These are phyloP conservation scores for Lysandra bellargus DNA, from an alignment of 2,888 invertebrate genomes.

Conservation along the genomic window DNA sequence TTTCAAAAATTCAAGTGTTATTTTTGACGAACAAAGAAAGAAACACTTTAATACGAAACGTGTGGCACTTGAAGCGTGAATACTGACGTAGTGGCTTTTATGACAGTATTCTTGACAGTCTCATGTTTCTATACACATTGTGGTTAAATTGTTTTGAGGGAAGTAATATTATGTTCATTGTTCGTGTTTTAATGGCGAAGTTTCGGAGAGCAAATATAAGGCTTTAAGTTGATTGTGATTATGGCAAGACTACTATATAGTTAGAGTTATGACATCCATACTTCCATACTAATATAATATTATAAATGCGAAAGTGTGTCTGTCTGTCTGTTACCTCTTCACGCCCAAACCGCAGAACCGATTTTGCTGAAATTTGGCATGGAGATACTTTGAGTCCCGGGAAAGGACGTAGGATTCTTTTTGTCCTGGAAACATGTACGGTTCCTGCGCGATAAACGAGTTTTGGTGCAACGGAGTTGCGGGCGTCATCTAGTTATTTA, in stretches of 20 bases:
- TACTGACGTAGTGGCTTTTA: constrained; percentile 9
- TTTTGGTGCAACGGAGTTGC: too few relatives aligned
- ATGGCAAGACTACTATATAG: background rate
- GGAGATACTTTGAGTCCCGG: too few relatives aligned
- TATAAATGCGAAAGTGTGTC: too few relatives aligned
- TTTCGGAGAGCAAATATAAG: background rate
- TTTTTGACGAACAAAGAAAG: constrained; percentile 19
- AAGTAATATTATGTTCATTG: background rate
- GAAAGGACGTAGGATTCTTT: too few relatives aligned
- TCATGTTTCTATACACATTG: constrained; percentile 1
- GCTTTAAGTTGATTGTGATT: background rate
- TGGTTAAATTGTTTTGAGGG: constrained; percentile 5
- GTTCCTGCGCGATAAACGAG: too few relatives aligned
- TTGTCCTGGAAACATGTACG: too few relatives aligned
- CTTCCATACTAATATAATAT: too few relatives aligned
- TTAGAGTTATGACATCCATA: too few relatives aligned
- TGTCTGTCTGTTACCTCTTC: too few relatives aligned
- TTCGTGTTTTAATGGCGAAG: background rate
- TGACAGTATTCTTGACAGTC: constrained; percentile 8
- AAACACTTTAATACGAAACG: constrained; percentile 21
- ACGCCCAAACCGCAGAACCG: too few relatives aligned
- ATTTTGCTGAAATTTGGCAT: too few relatives aligned
- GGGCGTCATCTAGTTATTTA: too few relatives aligned
- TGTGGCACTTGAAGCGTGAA: constrained; percentile 13
- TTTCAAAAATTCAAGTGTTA: constrained; percentile 26